phyloP scores from a whole-genome alignment of 2,888 invertebrate species.

The Drosophila histrio region DNA sequence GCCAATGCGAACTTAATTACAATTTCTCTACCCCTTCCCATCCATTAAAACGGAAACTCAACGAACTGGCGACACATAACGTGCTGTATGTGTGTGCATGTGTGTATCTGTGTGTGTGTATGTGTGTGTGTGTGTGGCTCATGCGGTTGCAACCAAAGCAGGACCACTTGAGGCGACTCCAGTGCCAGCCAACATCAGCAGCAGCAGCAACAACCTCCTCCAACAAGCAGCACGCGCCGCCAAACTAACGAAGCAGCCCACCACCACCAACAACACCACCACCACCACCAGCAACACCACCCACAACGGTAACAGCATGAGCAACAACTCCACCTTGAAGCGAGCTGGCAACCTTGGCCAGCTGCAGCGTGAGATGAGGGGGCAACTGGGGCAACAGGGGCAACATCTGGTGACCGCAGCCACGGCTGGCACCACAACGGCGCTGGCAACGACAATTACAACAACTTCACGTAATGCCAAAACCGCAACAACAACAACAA shows the following conservation, averaged over 20 bases:
- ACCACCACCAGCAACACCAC: constrained; percentile 51
- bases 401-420: constrained; percentile 65
- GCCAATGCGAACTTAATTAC: constrained; percentile 77
- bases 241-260: constrained; percentile 75
- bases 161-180: constrained; percentile 81
- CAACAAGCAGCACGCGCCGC: constrained; percentile 57
- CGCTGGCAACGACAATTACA: constrained; percentile 71
- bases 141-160: constrained; percentile 74
- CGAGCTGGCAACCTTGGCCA: constrained; percentile 51
- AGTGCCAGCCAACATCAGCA: constrained; percentile 48
- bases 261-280: constrained; percentile 48
- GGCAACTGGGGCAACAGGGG: constrained; percentile 11
- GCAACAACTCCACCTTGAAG: constrained; percentile 64
- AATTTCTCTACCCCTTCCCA: constrained; percentile 58
- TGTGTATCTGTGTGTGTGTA: constrained; percentile 9
- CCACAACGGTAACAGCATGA: constrained; percentile 36
- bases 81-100: constrained; percentile 12
- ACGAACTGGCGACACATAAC: constrained; percentile 41
- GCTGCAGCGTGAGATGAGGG: constrained; percentile 8
- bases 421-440: constrained; percentile 70
- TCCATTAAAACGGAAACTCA: constrained; percentile 12
- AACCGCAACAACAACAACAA: constrained; percentile 72
- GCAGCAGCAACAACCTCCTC: constrained; percentile 44
- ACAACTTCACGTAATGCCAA: constrained; percentile 75
- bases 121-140: constrained; percentile 41